Base-by-base conservation (phyloP, 2,113 vertebrate genomes). In the Bufo gargarizans region DNA sequence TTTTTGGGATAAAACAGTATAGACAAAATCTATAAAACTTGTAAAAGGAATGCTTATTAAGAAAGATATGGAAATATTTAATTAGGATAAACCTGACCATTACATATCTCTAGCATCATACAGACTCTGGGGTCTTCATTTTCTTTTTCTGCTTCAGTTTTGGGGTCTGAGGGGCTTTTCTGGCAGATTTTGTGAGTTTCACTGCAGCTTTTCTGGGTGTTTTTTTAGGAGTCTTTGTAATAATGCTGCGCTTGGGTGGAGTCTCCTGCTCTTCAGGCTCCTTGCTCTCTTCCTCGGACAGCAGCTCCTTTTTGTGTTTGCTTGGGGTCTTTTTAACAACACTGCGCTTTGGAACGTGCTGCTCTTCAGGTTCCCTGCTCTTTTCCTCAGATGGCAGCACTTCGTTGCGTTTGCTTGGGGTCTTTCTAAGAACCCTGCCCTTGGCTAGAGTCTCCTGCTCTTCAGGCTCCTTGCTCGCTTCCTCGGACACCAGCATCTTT, bases 161-260 rank as follows among this genome's bases (percentile, higher is more conserved):
- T 0, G 65, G 86, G 0, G 87, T 47, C 43, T 79, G 90, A 56
- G 91, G 86, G 77, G 89, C 3, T 47, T 89, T 92, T 91, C 83
- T 90, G 45, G 88, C 86, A 50, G 93, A 92, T 63, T 89, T 89
- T 20, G 69, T 1, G 1, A 87, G 89, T 81, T 88, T 94, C 14
- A 81, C 65, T 43, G 93, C 91, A 85, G 91, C 91, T 84, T 92
- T 94, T 2, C 90, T 81, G 85, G 83, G 91, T 63, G 91, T 90
- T 43, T 94, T 94, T 85, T 86, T 92, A 11, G 88, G 92, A 76
- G 90, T 92, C 88, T 93, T 93, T 88, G 91, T 91, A 0, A 43
- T 17, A 7, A 90, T 90, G 89, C 92, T 93, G 81, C 84, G 93
- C 84, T 90, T 91, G 67, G 84, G 58, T 0, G 59, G 45, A 17